Evolutionary conservation across 2,797 vertebrate genomes (phyloP).

Genomic region (Darevskia nairensis): DNA sequence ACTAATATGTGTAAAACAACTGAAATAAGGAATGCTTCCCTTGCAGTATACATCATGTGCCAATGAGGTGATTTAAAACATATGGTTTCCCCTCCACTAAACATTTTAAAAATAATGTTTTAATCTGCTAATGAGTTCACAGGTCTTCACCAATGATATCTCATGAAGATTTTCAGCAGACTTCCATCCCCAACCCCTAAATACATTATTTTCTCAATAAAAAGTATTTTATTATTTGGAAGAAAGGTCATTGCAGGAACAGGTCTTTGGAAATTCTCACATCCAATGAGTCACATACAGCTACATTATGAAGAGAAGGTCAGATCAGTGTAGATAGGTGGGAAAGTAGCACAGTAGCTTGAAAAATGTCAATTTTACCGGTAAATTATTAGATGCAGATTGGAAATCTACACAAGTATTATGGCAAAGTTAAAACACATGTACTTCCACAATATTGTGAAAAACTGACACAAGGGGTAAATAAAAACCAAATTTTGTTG

Average conservation of each 20-base stretch:
- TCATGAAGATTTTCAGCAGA: too few species aligned
- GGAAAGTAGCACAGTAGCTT: not conserved
- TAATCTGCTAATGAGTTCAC: not conserved
- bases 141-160: not conserved
- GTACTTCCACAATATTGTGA: not conserved
- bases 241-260: not conserved
- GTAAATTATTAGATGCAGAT: not conserved
- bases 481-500: not conserved
- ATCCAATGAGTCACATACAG: too few species aligned
- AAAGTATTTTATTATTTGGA: not conserved
- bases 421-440: not conserved
- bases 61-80: not conserved
- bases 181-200: too few species aligned
- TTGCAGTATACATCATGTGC: not conserved
- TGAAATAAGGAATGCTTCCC: not conserved
- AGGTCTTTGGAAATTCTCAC: not conserved
- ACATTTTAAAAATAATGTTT: not conserved
- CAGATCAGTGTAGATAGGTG: not conserved
- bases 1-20: not conserved
- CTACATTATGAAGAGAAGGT: not conserved
- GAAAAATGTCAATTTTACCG: too few species aligned
- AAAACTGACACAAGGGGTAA: not conserved
- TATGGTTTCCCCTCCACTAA: accelerated
- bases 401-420: too few species aligned
- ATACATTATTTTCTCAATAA: not conserved